phyloP scores from a whole-genome alignment of 2,113 vertebrate species.

The Cromileptes altivelis region DNA sequence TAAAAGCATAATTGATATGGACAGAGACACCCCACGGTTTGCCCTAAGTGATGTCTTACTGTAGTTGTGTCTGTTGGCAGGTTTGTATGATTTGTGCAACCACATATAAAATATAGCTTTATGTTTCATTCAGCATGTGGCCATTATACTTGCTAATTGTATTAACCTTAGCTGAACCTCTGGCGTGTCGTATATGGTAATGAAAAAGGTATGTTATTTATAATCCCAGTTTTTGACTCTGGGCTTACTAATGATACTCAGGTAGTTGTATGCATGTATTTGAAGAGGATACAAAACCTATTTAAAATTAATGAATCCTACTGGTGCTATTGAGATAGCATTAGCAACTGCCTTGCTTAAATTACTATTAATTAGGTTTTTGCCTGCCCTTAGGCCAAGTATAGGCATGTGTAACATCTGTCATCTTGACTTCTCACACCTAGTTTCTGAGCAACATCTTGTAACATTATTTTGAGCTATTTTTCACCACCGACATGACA shows the following conservation, averaged over 20 bases:
- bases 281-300: not conserved
- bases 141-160: not conserved
- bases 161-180: not conserved
- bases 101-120: not conserved
- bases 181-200: not conserved
- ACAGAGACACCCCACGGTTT: not conserved
- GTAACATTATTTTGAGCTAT: not conserved
- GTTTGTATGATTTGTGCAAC: not conserved
- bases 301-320: not conserved
- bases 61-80: not conserved
- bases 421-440: not conserved
- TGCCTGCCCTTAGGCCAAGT: not conserved
- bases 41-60: not conserved
- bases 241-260: not conserved
- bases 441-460: not conserved
- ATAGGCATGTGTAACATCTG: not conserved
- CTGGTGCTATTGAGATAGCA: not conserved
- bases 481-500: not conserved
- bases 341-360: not conserved
- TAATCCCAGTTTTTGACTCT: not conserved
- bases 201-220: not conserved
- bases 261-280: not conserved
- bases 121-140: not conserved
- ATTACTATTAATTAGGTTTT: not conserved
- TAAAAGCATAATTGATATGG: not conserved